These are phyloP conservation scores for Salmo trutta DNA, from an alignment of 2,797 vertebrate species.

Conservation along the genomic window DNA sequence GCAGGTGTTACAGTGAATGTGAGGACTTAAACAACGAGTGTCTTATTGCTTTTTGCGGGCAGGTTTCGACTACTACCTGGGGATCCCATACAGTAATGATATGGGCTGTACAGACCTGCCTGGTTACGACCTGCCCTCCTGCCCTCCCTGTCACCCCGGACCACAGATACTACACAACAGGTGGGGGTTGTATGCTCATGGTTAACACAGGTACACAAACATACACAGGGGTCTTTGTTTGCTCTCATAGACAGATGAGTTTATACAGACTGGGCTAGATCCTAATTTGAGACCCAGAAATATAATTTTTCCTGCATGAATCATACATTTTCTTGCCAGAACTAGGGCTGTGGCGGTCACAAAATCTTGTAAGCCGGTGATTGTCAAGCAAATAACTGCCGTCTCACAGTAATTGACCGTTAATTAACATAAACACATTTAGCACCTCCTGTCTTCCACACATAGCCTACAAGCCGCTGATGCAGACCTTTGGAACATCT, in stretches of 20 bases:
- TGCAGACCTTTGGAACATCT: no score
- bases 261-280: not conserved
- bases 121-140: slow-evolving; percentile 84
- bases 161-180: slow-evolving; percentile 36
- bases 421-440: no score
- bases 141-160: slow-evolving; percentile 74
- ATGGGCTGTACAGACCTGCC: slow-evolving; percentile 94
- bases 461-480: no score
- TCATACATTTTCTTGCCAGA: no score
- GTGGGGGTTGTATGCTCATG: slow-evolving; percentile 56
- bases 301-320: not conserved
- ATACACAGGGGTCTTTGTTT: not conserved
- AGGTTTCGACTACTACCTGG: slow-evolving; percentile 94
- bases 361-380: no score
- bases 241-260: not conserved
- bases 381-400: no score
- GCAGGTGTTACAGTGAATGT: not conserved
- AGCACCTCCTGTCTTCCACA: no score
- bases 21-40: not conserved
- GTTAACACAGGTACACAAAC: not conserved
- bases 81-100: slow-evolving; percentile 95
- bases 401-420: no score
- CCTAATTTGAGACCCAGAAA: not conserved
- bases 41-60: slow-evolving; percentile 40
- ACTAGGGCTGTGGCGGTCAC: no score